These are phyloP conservation scores for Drosophila seguyi DNA, from an alignment of 1,140 invertebrate genomes.

Conservation along the genomic window DNA sequence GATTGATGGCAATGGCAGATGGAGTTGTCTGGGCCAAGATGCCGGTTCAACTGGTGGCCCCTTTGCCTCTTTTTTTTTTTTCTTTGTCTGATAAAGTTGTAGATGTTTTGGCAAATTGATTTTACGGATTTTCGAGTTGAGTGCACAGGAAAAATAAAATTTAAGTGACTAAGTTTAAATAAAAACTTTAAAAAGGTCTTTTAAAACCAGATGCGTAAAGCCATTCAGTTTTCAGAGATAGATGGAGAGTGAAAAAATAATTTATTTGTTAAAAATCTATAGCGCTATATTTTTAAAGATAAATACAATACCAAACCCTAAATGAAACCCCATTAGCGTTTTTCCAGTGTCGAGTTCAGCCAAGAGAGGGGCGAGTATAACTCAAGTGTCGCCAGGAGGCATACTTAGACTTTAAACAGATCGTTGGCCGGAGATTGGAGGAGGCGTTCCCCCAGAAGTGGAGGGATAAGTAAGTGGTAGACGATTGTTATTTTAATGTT, in stretches of 20 bases:
- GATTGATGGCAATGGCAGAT: conserved; percentile 63
- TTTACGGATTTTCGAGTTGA: conserved; percentile 68
- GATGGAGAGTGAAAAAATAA: no score
- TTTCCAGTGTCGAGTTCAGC: conserved; percentile 13
- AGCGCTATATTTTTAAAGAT: no score
- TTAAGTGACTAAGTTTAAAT: neutral
- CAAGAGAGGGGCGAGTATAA: conserved; percentile 59
- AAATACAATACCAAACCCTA: neutral
- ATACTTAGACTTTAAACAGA: conserved; percentile 83
- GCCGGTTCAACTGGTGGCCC: conserved; percentile 53
- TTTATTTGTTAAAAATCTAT: neutral
- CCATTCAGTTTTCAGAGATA: no score
- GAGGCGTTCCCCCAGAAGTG: conserved; percentile 31
- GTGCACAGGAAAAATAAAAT: neutral
- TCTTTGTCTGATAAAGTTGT: conserved; percentile 70
- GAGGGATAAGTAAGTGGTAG: conserved; percentile 78
- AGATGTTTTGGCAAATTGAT: conserved; percentile 82
- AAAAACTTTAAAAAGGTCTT: no score
- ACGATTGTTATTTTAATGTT: conserved; percentile 82
- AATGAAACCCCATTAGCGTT: no score
- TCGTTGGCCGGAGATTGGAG: conserved; percentile 67
- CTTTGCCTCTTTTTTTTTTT: conserved; percentile 1
- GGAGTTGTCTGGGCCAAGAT: conserved; percentile 67
- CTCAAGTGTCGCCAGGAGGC: conserved; percentile 72
- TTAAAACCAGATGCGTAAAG: neutral